Evolutionary conservation across 2,797 vertebrate species (phyloP), one percentile per base, ranked within the genome.

Genomic region (Odontamblyopus rebecca): DNA sequence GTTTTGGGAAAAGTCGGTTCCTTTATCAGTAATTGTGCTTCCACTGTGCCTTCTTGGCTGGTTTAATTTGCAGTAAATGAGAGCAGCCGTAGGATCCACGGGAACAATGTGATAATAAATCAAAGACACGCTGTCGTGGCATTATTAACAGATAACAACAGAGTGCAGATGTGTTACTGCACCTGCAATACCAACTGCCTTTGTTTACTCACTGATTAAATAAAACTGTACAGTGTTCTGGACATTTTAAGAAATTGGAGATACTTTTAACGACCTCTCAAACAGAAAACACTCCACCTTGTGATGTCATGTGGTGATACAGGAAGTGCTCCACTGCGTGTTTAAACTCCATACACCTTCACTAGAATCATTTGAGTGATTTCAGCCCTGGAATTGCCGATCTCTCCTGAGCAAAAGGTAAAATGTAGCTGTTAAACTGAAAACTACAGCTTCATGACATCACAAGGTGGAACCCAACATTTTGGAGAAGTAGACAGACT

Each of bases 71-170:
- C 29, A 57, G 41, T 1, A 32, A 54, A 35, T 41, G 23, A 12
- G 8, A 18, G 5, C 16, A 60, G 5, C 64, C n/a, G 44, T 74
- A 30, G 23, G n/a, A 56, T 62, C 23, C 23, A 65, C 32, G 8
- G 56, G 30, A 67, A 44, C 38, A 67, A 23, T 56, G 44, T 6
- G 12, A 60, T 67, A 53, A 48, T 23, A 67, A 48, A 67, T 57
- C 38, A 65, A 71, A 69, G 62, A 0, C 66, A 69, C 35, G 41
- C 56, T 64, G 59, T 38, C 41, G 53, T 63, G 57, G 57, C 35
- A 70, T 67, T 63, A 70, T 67, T 63, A 30, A 65, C 38, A n/a
- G 2, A 29, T 48, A 30, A 62, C 26, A 64, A 23, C n/a, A 26
- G 62, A 48, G 67, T 26, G 54, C 61, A 62, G 48, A 57, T 75